A percentile compares a stretch with the other conserved stretches of the same genome.
phyloP scores from a whole-genome alignment of 2,888 invertebrate genomes.

The Melinaea marsaeus region DNA sequence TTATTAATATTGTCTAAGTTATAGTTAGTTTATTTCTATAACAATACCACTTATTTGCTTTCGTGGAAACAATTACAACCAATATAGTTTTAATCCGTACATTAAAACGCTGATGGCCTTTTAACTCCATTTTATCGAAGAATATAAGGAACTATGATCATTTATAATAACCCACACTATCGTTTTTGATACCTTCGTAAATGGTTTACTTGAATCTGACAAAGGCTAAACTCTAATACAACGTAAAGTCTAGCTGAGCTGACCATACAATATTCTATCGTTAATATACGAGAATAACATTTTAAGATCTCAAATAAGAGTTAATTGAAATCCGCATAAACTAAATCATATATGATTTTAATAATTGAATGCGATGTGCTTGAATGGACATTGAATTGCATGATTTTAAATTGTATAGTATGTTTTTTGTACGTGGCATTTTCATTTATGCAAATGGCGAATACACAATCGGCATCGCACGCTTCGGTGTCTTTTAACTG shows the following conservation, averaged over 20 bases:
- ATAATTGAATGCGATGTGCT: too few relatives aligned
- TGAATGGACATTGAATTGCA: neutral
- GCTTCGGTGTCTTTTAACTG: conserved; percentile 37
- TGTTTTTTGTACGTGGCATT: conserved; percentile 14
- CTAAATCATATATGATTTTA: too few relatives aligned
- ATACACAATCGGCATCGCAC: conserved; percentile 33
- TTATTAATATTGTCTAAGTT: neutral
- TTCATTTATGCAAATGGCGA: conserved; percentile 30
- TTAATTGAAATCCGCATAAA: neutral
- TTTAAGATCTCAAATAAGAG: conserved; percentile 10
- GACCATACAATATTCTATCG: conserved; percentile 10
- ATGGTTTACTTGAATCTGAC: conserved; percentile 24
- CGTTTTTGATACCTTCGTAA: conserved; percentile 26
- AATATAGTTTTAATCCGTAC: conserved; percentile 20
- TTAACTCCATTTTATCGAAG: conserved; percentile 28
- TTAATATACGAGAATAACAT: conserved; percentile 8
- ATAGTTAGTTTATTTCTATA: neutral
- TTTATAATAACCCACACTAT: conserved; percentile 26
- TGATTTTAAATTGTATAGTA: conserved; percentile 3
- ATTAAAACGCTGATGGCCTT: conserved; percentile 27
- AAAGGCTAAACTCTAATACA: conserved; percentile 23
- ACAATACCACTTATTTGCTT: conserved; percentile 6
- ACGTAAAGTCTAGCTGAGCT: conserved; percentile 16
- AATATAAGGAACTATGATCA: conserved; percentile 25
- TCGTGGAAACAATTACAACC: conserved; percentile 21